phyloP scores from a whole-genome alignment of 2,888 invertebrate genomes.

The Cataglyphis cursor region DNA sequence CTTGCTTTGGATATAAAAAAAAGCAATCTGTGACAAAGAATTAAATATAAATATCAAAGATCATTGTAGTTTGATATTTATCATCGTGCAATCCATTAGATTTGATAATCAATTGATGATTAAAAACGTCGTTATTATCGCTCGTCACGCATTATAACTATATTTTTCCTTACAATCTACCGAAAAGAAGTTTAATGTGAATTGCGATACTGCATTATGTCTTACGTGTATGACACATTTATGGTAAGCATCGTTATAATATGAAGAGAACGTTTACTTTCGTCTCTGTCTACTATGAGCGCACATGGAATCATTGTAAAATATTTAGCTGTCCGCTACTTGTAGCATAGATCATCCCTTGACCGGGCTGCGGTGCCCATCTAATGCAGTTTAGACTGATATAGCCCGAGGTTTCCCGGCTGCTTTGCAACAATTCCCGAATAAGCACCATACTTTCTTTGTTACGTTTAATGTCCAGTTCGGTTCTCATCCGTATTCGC shows the following conservation, averaged over 20 bases:
- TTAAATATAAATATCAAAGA: constrained; percentile 62
- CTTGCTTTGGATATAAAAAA: constrained; percentile 61
- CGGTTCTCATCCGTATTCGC: constrained; percentile 63
- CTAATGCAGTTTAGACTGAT: constrained; percentile 94
- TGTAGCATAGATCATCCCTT: constrained; percentile 95
- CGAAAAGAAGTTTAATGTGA: constrained; percentile 29
- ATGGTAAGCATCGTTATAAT: constrained; percentile 47
- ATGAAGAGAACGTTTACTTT: constrained; percentile 47
- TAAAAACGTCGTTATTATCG: constrained; percentile 20
- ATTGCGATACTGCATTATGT: constrained; percentile 37
- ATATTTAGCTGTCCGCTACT: constrained; percentile 94
- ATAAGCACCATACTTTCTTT: constrained; percentile 87
- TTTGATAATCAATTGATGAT: constrained; percentile 11
- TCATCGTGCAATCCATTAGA: not conserved
- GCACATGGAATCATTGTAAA: constrained; percentile 85
- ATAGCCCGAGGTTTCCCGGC: constrained; percentile 89
- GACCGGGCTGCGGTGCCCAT: constrained; percentile 94
- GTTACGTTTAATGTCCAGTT: constrained; percentile 76
- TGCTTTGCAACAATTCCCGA: constrained; percentile 90
- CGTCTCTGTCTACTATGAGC: constrained; percentile 35
- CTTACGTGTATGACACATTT: constrained; percentile 49
- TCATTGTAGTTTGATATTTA: constrained; percentile 40
- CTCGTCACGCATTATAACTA: not conserved
- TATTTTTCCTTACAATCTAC: constrained; percentile 31
- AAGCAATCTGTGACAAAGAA: constrained; percentile 55